These are phyloP conservation scores for Pristionchus mayeri DNA, from an alignment of 2,888 invertebrate genomes.

Conservation along the genomic window DNA sequence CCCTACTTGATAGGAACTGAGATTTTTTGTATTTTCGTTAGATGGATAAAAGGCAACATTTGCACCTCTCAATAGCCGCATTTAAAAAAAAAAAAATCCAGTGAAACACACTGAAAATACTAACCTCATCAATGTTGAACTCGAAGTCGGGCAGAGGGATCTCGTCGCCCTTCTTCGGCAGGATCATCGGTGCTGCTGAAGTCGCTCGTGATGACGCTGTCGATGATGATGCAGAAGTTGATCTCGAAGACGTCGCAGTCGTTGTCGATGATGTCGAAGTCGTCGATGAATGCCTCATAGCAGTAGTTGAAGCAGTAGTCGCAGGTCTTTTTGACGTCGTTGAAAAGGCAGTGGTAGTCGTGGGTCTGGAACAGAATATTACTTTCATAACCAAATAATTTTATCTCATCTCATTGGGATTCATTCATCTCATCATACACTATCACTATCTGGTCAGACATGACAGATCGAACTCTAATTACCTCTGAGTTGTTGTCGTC, in stretches of 20 bases:
- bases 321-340: neutral
- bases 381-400: neutral
- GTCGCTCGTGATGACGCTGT: neutral
- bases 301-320: neutral
- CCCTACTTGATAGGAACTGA: no score
- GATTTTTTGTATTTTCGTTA: no score
- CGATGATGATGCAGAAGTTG: neutral
- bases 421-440: no score
- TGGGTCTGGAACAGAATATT: neutral
- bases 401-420: no score
- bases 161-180: constrained; percentile 21
- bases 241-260: neutral
- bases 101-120: no score
- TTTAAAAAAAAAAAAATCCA: no score
- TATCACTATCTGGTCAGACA: no score
- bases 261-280: neutral
- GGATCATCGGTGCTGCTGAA: neutral
- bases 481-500: constrained; percentile 46
- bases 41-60: no score
- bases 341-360: neutral
- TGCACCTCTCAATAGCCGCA: no score
- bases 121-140: constrained; percentile 43
- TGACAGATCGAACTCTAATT: no score
- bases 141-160: constrained; percentile 32
- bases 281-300: neutral